Evolutionary conservation across 2,797 vertebrate species (phyloP).

Genomic region (Melopsittacus undulatus): DNA sequence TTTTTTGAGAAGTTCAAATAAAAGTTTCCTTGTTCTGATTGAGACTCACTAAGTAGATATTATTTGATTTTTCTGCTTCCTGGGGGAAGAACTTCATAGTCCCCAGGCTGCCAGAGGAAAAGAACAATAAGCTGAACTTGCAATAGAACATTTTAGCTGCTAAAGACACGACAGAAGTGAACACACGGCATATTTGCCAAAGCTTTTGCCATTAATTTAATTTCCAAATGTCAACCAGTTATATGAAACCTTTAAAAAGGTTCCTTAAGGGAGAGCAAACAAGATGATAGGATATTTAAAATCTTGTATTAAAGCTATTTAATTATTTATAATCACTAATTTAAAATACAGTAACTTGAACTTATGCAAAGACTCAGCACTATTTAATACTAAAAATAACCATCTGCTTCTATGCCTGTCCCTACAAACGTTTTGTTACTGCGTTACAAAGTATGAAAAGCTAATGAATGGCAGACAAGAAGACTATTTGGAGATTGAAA

Average conservation of each 20-base stretch:
- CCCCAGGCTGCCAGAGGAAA: slow-evolving; percentile 39
- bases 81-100: slow-evolving; percentile 57
- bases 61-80: slow-evolving; percentile 74
- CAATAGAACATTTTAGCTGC: slow-evolving; percentile 24
- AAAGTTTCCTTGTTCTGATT: slow-evolving; percentile 68
- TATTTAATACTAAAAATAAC: slow-evolving; percentile 48
- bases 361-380: slow-evolving; percentile 19
- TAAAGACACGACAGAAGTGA: slow-evolving; percentile 56
- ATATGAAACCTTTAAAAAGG: slow-evolving; percentile 57
- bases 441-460: slow-evolving; percentile 31
- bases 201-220: slow-evolving; percentile 50
- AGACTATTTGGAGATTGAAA: slow-evolving; percentile 35
- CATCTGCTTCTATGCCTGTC: slow-evolving; percentile 11
- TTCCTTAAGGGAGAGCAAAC: slow-evolving; percentile 57
- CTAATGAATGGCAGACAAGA: slow-evolving; percentile 5
- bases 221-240: slow-evolving; percentile 76
- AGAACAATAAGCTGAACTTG: slow-evolving; percentile 52
- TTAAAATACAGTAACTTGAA: slow-evolving; percentile 47
- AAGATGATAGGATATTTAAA: slow-evolving; percentile 25
- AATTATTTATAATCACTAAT: slow-evolving; percentile 48
- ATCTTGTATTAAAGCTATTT: slow-evolving; percentile 43
- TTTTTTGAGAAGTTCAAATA: slow-evolving; percentile 72
- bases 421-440: slow-evolving; percentile 31
- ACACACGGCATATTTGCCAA: slow-evolving; percentile 63
- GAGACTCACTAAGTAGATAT: slow-evolving; percentile 57